phyloP scores from a whole-genome alignment of 2,888 invertebrate species.

The Athripsodes cinereus region DNA sequence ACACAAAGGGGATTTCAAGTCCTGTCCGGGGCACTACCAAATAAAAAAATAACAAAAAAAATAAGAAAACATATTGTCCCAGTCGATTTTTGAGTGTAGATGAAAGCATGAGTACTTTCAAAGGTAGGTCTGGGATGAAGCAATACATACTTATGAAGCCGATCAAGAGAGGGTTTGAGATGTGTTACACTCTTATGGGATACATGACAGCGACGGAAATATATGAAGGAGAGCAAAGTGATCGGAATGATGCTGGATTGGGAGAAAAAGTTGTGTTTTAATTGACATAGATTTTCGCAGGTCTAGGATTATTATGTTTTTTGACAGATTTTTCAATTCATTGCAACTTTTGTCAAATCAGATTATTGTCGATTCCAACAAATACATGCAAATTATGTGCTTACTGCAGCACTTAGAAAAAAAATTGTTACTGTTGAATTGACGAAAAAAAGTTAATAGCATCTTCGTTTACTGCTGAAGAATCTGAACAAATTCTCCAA shows the following conservation, averaged over 20 bases:
- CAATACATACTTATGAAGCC: conserved; percentile 29
- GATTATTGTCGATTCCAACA: not conserved
- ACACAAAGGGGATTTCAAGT: too few relatives aligned
- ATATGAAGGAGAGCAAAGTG: conserved; percentile 17
- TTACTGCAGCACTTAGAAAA: too few relatives aligned
- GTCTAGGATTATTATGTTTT: not conserved
- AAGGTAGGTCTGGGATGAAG: conserved; percentile 27
- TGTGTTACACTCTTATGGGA: conserved; percentile 24
- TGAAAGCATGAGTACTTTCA: conserved; percentile 29
- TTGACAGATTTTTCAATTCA: conserved; percentile 5
- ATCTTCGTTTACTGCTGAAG: too few relatives aligned
- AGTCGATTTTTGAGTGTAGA: conserved; percentile 23
- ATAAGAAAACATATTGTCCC: conserved; percentile 15
- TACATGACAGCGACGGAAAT: conserved; percentile 24
- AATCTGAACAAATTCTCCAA: too few relatives aligned
- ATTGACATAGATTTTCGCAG: not conserved
- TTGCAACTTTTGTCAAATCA: not conserved
- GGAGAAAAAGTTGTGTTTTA: not conserved
- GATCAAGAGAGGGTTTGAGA: conserved; percentile 28
- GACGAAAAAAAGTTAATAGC: too few relatives aligned
- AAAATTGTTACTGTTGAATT: too few relatives aligned
- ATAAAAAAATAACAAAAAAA: too few relatives aligned
- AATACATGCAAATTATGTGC: not conserved
- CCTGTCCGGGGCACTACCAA: too few relatives aligned
- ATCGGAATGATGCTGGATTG: not conserved